Conservation (phyloP, 2,888 invertebrate genomes). For the Eupelmus urozonus region DNA sequence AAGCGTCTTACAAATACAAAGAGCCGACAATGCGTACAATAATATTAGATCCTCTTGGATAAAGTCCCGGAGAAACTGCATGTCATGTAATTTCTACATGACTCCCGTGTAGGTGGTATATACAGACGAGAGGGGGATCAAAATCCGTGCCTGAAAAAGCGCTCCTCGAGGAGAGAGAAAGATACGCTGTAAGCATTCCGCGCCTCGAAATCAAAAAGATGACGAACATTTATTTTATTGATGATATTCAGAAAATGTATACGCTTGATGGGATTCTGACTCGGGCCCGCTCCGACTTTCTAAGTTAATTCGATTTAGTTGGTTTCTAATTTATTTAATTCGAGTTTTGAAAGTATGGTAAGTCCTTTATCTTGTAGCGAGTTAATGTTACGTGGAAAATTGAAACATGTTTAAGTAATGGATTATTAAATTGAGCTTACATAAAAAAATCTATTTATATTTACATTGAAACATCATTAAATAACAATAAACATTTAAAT, state of each 20-base stretch:
- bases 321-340: slow-evolving; percentile 2
- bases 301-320: neutral
- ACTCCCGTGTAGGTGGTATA: slow-evolving; percentile 46
- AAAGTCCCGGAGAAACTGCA: slow-evolving; percentile 40
- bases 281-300: neutral
- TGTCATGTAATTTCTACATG: slow-evolving; percentile 50
- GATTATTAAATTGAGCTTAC: no score
- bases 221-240: slow-evolving; percentile 45
- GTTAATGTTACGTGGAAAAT: no score
- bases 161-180: neutral
- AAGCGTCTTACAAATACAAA: slow-evolving; percentile 10
- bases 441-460: no score
- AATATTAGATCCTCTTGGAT: slow-evolving; percentile 42
- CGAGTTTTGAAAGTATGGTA: neutral
- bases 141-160: slow-evolving; percentile 11
- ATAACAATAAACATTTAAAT: no score
- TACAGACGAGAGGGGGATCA: slow-evolving; percentile 9
- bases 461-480: no score
- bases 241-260: slow-evolving; percentile 31
- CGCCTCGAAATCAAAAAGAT: slow-evolving; percentile 29
- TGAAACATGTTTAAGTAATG: no score
- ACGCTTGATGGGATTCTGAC: slow-evolving; percentile 12
- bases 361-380: no score
- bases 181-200: slow-evolving; percentile 12
- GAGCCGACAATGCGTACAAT: slow-evolving; percentile 26